Base-by-base conservation (phyloP, 2,113 vertebrate genomes). In the Thamnophis sirtalis region DNA sequence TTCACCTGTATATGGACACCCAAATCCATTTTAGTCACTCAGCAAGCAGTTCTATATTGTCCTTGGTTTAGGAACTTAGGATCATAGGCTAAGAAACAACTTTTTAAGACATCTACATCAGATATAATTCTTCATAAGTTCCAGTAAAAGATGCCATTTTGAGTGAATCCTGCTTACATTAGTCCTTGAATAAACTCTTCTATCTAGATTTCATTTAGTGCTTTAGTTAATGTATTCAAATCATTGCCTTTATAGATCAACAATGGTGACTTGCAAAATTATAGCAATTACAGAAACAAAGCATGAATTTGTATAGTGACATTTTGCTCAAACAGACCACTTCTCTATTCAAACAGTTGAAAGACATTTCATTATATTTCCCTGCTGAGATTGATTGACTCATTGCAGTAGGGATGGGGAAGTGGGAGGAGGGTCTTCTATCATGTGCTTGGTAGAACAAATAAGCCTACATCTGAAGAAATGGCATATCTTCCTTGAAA, bases 1-100 rank as follows among this genome's bases (percentile, higher is more conserved):
- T n/a, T n/a, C n/a, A n/a, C n/a, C n/a, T n/a, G n/a, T n/a, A 8
- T 86, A 17, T 13, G 6, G 22, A 48, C 0, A 0, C 2, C 0
- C 50, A 1, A 21, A 5, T 9, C 13, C 22, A 33, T 56, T n/a
- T 21, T 48, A 5, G 7, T 54, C 56, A 21, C 51, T 33, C 10
- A 11, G 15, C 10, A 9, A 15, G 9, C 0, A 54, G 33, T 1
- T 51, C 13, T 8, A 2, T n/a, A 21, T 2, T 4, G 22, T 15
- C 0, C 9, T 88, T 92, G 49, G 0, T 2, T 26, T 28, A 85
- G 19, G 15, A 43, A 80, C 3, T 8, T 80, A 5, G 28, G 8
- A 33, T 87, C 11, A 53, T 87, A n/a, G 13, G 10, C 28, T 17
- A 87, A 51, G 26, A 51, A 50, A 28, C 15, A 48, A n/a, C 15